Base-by-base conservation (phyloP, 2,797 vertebrate genomes). In the Sebastes itinus region DNA sequence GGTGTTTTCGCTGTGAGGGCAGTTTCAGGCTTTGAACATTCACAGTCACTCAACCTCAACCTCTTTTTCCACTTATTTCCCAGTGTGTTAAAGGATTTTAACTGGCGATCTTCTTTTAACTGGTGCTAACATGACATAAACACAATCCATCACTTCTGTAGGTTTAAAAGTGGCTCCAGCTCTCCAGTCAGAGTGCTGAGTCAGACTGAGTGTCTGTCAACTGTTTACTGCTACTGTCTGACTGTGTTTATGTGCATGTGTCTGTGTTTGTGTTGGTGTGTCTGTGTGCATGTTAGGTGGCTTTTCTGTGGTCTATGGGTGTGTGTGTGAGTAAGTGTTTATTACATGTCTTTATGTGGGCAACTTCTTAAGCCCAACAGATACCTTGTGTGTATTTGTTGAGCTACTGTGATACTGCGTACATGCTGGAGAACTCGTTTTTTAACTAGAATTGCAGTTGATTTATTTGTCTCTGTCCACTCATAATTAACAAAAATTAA, bases 201-300 rank as follows among this genome's bases (percentile, higher is more conserved):
- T 88, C 81, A 85, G 78, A 75, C 86, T 22, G 22, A 83, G 46
- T 18, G 86, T 89, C 88, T 87, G 82, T 86, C 76, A 71, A 61
- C 60, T 81, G 83, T 91, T 91, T 90, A 86, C 84, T 63, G 73
- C 75, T 65, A n/a, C 80, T 67, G 82, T 84, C 72, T 76, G 59
- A 76, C 78, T 80, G 28, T 80, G 32, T 90, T 89, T 83, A 78
- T 84, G 72, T 75, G 82, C 68, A 71, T 62, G 84, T 64, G 75
- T 87, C 75, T 87, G 80, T 81, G 71, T 86, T 85, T 88, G 79
- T 84, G 77, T 89, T 72, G 32, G 55, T 72, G 72, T 72, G 52
- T 62, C 46, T 68, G 25, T 49, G 69, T 68, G 82, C 80, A 65
- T 87, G 81, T 76, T 77, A 73, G 69, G 22, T 73, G 81, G 62